Percentiles rank a stretch among this genome's conserved stretches.
Evolutionary conservation across 2,888 invertebrate species (phyloP).

Genomic region (Flexamia atlantica): DNA sequence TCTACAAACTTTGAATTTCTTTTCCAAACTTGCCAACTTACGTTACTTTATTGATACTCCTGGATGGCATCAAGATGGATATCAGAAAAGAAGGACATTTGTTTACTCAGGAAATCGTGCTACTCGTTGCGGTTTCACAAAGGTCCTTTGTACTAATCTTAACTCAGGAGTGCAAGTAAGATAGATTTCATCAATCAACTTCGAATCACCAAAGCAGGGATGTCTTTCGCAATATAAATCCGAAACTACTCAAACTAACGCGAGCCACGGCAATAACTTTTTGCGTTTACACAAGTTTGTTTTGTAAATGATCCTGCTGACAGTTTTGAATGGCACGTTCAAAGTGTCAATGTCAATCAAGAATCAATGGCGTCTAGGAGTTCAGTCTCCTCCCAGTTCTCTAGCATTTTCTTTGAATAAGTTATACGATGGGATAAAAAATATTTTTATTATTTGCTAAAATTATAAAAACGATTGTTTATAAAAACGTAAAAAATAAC

Average conservation of each 20-base stretch:
- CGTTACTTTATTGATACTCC: conserved; percentile 56
- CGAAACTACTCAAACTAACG: neutral
- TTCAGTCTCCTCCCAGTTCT: conserved; percentile 67
- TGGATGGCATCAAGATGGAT: conserved; percentile 49
- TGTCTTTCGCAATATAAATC: neutral
- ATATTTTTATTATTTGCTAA: neutral
- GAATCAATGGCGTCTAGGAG: conserved; percentile 70
- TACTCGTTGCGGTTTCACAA: neutral
- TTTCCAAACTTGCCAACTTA: conserved; percentile 14
- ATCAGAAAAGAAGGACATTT: conserved; percentile 27
- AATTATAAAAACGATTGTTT: neutral
- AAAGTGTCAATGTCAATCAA: conserved; percentile 66
- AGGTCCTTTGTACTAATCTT: conserved; percentile 36
- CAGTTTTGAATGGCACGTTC: conserved; percentile 63
- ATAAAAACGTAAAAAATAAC: neutral
- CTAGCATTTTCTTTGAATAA: conserved; percentile 59
- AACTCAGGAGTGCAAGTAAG: conserved; percentile 8
- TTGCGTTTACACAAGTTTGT: conserved; percentile 34
- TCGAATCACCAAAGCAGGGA: neutral
- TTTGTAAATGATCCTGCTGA: conserved; percentile 53
- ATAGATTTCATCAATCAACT: conserved; percentile 38
- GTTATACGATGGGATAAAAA: conserved; percentile 40
- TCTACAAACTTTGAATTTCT: no score
- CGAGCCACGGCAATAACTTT: neutral
- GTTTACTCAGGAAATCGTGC: conserved; percentile 23